Conservation (phyloP, 2,113 vertebrate genomes). For the Smithornis capensis region DNA sequence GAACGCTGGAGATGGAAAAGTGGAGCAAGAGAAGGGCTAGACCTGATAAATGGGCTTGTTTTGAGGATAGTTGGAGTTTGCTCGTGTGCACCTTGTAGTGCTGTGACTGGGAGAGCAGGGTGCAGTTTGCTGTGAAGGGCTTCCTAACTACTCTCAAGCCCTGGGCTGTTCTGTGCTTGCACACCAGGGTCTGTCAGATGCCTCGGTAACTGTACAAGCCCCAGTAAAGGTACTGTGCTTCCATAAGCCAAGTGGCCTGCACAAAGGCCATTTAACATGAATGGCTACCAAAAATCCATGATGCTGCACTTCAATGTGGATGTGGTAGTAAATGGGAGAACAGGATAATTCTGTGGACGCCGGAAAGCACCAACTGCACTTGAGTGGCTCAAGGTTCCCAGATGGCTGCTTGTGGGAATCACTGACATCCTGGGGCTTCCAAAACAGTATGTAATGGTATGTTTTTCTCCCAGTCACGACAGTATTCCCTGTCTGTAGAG, state of each 20-base stretch:
- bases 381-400: rapidly evolving
- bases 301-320: rapidly evolving
- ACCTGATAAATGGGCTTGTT: background rate
- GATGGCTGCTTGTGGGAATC: background rate
- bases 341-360: background rate
- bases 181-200: background rate
- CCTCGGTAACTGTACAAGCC: background rate
- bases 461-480: background rate
- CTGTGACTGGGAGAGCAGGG: rapidly evolving
- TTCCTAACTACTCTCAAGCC: rapidly evolving
- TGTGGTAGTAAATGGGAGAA: rapidly evolving
- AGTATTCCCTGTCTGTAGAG: rapidly evolving
- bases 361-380: rapidly evolving
- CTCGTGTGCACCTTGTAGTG: background rate
- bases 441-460: rapidly evolving
- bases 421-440: rapidly evolving
- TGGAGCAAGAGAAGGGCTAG: rapidly evolving
- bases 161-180: background rate
- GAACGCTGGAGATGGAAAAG: background rate
- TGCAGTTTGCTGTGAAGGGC: background rate
- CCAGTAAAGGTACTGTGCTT: background rate
- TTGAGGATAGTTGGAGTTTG: background rate
- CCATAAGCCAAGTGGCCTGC: rapidly evolving
- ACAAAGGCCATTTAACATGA: rapidly evolving
- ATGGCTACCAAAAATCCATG: background rate